Percentiles rank a stretch among this genome's conserved stretches.
Evolutionary conservation across 92 coral and sea anemone species (phyloP).

Genomic region (Muricea muricata): DNA sequence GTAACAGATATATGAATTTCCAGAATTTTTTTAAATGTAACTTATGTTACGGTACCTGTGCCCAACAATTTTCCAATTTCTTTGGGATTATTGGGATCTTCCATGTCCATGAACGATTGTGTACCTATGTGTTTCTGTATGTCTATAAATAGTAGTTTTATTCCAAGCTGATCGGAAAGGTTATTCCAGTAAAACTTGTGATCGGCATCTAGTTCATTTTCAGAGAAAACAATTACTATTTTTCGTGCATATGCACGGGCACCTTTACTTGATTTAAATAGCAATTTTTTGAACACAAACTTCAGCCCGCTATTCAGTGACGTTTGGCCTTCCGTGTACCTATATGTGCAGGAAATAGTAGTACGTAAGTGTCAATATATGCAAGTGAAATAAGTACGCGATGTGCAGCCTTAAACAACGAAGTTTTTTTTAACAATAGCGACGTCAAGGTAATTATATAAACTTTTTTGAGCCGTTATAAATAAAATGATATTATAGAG

Average conservation of each 20-base stretch:
- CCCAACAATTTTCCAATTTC: background rate
- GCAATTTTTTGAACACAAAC: background rate
- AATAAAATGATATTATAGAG: no score
- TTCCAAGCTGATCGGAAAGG: background rate
- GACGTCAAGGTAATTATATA: no score
- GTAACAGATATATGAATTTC: no score
- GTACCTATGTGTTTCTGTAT: background rate
- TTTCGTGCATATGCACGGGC: constrained; percentile 25
- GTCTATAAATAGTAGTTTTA: background rate
- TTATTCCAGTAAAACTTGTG: background rate
- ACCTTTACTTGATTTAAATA: constrained; percentile 12
- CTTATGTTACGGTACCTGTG: background rate
- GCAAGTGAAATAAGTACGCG: background rate
- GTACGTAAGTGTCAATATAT: background rate
- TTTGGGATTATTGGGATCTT: background rate
- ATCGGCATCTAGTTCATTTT: background rate
- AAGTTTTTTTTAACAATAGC: no score
- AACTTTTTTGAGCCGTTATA: no score
- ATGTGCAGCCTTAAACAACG: no score
- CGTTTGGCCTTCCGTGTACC: background rate
- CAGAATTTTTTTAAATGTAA: background rate
- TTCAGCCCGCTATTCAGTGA: background rate
- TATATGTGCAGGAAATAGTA: background rate
- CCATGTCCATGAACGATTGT: background rate
- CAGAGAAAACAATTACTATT: constrained; percentile 5